A percentile compares a stretch with the other conserved stretches of the same genome.
These are phyloP conservation scores for Morus bassanus DNA, from an alignment of 2,797 vertebrate species.

Conservation along the genomic window DNA sequence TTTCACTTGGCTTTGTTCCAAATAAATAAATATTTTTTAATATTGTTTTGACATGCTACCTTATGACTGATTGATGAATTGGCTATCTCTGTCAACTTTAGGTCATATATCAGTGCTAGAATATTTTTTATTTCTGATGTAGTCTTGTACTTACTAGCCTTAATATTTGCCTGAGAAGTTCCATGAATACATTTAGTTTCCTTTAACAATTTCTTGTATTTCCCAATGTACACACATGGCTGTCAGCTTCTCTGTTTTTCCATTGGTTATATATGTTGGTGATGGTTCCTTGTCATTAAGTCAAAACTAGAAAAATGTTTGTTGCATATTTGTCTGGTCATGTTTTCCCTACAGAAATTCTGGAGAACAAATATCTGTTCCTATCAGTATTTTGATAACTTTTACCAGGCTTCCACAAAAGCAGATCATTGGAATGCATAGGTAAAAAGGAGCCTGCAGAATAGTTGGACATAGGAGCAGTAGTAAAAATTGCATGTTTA, in stretches of 20 bases:
- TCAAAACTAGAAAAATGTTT: not conserved
- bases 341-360: not conserved
- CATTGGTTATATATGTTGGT: not conserved
- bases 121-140: not conserved
- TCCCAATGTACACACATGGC: not conserved
- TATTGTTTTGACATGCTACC: not conserved
- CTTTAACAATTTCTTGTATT: not conserved
- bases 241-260: not conserved
- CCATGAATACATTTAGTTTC: not conserved
- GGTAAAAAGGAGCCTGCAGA: not conserved
- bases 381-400: not conserved
- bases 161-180: not conserved
- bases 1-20: not conserved
- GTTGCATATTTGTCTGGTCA: not conserved
- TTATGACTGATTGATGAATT: not conserved
- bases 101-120: not conserved
- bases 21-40: not conserved
- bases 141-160: not conserved
- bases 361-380: not conserved
- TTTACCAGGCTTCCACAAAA: not conserved
- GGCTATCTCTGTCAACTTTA: not conserved
- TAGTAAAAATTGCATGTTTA: not conserved
- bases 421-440: not conserved
- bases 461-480: not conserved
- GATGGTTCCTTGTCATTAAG: not conserved